Evolutionary conservation across 2,797 vertebrate genomes (phyloP), one percentile per base, ranked within the genome.

Genomic region (Scomberomorus guttatus): DNA sequence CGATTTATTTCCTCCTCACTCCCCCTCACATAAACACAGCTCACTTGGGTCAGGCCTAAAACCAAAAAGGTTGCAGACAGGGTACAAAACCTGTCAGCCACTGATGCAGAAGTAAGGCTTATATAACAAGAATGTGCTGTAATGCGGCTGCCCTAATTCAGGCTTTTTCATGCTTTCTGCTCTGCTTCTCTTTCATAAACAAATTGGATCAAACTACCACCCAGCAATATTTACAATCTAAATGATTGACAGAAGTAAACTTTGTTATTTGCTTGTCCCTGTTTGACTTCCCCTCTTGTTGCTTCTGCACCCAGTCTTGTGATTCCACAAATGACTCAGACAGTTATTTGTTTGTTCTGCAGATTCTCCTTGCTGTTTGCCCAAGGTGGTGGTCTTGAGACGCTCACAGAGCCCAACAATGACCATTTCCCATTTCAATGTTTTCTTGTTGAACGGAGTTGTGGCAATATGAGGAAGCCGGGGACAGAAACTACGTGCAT

Each of bases 251-350:
- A 58, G n/a, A 63, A 8, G 42, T 4, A 55, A 34, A 80, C 42
- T 32, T 50, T 69, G 57, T 56, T 46, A 15, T 66, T 37, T 42
- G 29, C 22, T 18, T 58, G 51, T 79, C 32, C 59, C 64, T 68
- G 32, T 57, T 57, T 37, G 29, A 67, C 79, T 57, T 18, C 56
- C 65, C 25, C 62, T 24, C 22, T 63, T 66, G 64, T 60, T 52
- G 71, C 67, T 86, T 74, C 79, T 79, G 83, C 67, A 25, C 22
- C 25, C 60, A 32, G 87, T 93, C 89, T 92, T 87, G 87, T 94
- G 90, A 92, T 88, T 73, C 59, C 88, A 87, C 55, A 69, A 81
- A 87, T 63, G 46, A 61, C 84, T 84, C 82, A 73, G 75, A 81
- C 74, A 25, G 52, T 74, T 60, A 80, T 37, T 44, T 90, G 84